Conservation (phyloP, 2,113 vertebrate genomes). For the Hipposideros armiger region DNA sequence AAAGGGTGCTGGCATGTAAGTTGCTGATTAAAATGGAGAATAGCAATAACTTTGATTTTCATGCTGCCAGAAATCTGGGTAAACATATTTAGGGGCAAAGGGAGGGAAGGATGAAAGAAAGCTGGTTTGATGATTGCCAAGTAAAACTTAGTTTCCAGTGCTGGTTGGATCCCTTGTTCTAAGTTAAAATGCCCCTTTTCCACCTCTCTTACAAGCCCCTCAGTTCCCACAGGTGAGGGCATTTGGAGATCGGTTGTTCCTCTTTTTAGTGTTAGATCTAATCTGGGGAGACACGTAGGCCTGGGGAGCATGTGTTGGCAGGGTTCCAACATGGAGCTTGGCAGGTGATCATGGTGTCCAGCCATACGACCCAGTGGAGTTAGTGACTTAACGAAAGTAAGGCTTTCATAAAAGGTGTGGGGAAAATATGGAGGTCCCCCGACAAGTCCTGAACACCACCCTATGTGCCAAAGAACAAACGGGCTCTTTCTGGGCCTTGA, state of each 20-base stretch:
- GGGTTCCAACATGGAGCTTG: fast-evolving
- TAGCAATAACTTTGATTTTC: not conserved
- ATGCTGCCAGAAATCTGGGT: not conserved
- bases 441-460: not conserved
- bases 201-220: not conserved
- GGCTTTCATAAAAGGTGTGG: not conserved
- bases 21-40: not conserved
- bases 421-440: not conserved
- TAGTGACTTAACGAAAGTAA: not conserved
- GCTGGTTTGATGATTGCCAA: not conserved
- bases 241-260: not conserved
- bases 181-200: not conserved
- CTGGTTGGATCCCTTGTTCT: not conserved
- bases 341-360: no score
- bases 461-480: not conserved
- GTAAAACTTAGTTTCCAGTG: not conserved
- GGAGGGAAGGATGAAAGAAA: not conserved
- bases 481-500: not conserved
- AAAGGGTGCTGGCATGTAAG: not conserved
- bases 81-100: not conserved
- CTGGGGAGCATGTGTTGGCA: not conserved
- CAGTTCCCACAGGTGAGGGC: not conserved
- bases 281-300: not conserved
- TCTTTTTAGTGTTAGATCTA: not conserved
- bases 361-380: not conserved